Conservation (phyloP, 92 coral and sea anemone species). For the Heteractis magnifica region DNA sequence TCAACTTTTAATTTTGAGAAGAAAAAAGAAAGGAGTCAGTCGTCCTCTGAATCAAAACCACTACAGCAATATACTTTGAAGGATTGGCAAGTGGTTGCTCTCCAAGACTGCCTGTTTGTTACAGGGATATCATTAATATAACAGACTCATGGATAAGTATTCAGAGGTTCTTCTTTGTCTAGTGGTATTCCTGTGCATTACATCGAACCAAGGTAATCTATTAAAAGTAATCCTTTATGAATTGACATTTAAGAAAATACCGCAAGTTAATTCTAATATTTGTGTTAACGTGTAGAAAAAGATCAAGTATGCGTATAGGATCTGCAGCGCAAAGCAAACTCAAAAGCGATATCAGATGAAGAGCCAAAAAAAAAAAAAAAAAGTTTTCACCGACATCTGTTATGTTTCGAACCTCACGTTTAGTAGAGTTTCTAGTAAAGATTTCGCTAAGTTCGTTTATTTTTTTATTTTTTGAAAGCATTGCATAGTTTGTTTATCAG, state of each 20-base stretch:
- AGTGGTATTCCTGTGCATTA: neutral
- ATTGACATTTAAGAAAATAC: neutral
- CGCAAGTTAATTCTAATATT: neutral
- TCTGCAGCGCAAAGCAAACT: neutral
- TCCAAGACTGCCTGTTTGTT: neutral
- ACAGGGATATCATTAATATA: neutral
- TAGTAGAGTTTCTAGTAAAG: neutral
- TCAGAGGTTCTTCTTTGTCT: neutral
- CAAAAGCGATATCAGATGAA: neutral
- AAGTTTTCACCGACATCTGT: neutral
- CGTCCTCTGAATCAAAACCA: neutral
- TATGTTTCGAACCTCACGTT: neutral
- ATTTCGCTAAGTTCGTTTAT: neutral
- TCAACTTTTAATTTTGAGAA: neutral
- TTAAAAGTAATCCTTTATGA: neutral
- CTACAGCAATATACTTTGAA: neutral
- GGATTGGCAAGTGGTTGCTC: neutral
- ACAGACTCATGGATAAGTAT: neutral
- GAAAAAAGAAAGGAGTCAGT: neutral
- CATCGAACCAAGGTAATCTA: neutral
- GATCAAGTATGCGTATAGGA: neutral
- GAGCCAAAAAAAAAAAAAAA: neutral
- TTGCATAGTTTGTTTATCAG: neutral
- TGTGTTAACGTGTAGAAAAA: neutral
- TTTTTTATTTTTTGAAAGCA: neutral